phyloP scores from a whole-genome alignment of 2,113 vertebrate genomes.

The Lycaon pictus region DNA sequence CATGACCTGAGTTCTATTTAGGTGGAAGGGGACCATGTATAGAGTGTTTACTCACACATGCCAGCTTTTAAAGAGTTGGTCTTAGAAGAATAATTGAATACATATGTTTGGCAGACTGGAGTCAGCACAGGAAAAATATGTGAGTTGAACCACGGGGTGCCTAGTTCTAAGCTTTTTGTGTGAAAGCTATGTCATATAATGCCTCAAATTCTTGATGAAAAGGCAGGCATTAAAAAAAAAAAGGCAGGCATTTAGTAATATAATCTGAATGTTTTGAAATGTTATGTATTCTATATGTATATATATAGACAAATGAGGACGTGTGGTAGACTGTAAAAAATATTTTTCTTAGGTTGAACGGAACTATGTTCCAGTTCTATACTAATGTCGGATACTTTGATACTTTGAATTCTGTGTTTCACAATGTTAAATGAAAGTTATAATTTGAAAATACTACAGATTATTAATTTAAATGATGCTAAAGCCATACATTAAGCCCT shows the following conservation, averaged over 20 bases:
- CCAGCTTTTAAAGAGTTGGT: background rate
- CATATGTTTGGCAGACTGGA: background rate
- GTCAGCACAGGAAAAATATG: background rate
- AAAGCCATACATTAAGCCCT: background rate
- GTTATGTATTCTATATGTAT: background rate
- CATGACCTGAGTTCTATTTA: background rate
- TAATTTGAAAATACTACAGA: background rate
- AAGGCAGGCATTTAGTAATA: background rate
- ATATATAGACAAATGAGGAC: slow-evolving; percentile 40
- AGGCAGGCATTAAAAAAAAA: background rate
- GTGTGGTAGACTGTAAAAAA: background rate
- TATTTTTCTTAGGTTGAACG: background rate
- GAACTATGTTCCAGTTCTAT: background rate
- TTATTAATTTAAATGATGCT: background rate
- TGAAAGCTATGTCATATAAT: background rate
- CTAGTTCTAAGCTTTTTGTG: background rate
- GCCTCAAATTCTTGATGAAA: background rate
- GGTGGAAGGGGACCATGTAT: background rate
- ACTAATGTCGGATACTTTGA: background rate
- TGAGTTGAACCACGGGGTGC: background rate
- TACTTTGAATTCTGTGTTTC: background rate
- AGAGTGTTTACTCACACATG: background rate
- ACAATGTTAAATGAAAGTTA: slow-evolving; percentile 2
- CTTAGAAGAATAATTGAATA: background rate
- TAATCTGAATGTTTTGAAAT: background rate